Evolutionary conservation across 2,113 vertebrate species (phyloP).

Genomic region (Symphodus melops): DNA sequence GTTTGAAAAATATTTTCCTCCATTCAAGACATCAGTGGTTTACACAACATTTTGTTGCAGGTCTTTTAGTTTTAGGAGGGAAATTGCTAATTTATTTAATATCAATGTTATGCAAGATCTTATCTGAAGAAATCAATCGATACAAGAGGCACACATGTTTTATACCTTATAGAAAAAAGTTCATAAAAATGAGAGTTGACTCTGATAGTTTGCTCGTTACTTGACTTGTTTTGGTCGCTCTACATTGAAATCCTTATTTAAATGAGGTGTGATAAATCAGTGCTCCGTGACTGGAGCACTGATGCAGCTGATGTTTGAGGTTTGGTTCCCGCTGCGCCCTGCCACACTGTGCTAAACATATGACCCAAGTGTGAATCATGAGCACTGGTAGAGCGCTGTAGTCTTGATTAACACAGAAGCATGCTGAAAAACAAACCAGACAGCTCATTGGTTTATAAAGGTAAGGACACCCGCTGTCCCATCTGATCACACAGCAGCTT

Average conservation of each 20-base stretch:
- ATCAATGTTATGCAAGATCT: background rate
- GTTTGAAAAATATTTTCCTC: too few relatives aligned
- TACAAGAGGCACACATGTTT: background rate
- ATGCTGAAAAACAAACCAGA: background rate
- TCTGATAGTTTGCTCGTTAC: background rate
- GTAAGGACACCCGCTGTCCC: conserved; percentile 22
- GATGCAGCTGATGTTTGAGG: background rate
- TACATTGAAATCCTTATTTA: background rate
- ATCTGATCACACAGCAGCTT: conserved; percentile 31
- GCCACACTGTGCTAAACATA: background rate
- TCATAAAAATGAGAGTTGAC: background rate
- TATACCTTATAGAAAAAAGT: background rate
- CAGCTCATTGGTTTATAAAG: conserved; percentile 19
- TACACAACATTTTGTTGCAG: too few relatives aligned
- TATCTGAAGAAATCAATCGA: background rate
- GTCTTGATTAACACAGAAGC: conserved; percentile 38
- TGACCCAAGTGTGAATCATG: conserved; percentile 10
- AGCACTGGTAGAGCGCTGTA: background rate
- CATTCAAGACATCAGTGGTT: too few relatives aligned
- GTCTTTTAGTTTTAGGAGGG: too few relatives aligned
- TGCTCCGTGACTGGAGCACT: background rate
- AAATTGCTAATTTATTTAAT: too few relatives aligned
- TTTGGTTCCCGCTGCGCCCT: conserved; percentile 15
- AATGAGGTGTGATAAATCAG: background rate
- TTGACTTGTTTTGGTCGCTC: background rate